Evolutionary conservation across 2,888 invertebrate species (phyloP).

Genomic region (Tachina grossa): DNA sequence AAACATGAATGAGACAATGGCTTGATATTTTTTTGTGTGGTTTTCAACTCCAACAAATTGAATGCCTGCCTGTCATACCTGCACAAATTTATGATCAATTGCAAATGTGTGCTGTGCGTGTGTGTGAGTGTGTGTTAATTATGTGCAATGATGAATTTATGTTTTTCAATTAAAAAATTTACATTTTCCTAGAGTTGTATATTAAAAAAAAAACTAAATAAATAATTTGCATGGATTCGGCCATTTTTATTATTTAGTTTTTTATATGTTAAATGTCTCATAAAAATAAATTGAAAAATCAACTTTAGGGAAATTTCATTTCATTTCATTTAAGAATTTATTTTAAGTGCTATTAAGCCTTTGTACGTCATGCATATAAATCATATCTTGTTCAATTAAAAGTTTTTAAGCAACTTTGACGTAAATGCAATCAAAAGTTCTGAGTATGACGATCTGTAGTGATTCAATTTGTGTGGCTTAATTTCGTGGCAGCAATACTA

Average conservation of each 20-base stretch:
- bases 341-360: neutral
- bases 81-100: conserved; percentile 47
- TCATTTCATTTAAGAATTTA: conserved; percentile 17
- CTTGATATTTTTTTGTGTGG: conserved; percentile 7
- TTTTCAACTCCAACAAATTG: conserved; percentile 47
- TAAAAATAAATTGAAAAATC: conserved; percentile 25
- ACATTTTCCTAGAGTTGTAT: conserved; percentile 17
- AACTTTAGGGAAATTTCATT: neutral
- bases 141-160: conserved; percentile 49
- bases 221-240: conserved; percentile 2
- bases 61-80: conserved; percentile 34
- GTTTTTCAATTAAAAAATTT: conserved; percentile 38
- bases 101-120: neutral
- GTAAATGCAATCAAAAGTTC: conserved; percentile 3
- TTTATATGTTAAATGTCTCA: conserved; percentile 7
- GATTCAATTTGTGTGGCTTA: neutral
- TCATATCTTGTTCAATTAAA: conserved; percentile 9
- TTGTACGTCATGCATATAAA: conserved; percentile 17
- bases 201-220: neutral
- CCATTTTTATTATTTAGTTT: conserved; percentile 21
- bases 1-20: conserved; percentile 48
- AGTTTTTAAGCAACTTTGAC: conserved; percentile 8
- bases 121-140: conserved; percentile 34
- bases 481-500: too few relatives aligned
- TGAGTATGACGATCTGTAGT: neutral